A percentile compares a stretch with the other conserved stretches of the same genome.
Conservation (phyloP, 2,888 invertebrate species). For the Dolomedes plantarius region DNA sequence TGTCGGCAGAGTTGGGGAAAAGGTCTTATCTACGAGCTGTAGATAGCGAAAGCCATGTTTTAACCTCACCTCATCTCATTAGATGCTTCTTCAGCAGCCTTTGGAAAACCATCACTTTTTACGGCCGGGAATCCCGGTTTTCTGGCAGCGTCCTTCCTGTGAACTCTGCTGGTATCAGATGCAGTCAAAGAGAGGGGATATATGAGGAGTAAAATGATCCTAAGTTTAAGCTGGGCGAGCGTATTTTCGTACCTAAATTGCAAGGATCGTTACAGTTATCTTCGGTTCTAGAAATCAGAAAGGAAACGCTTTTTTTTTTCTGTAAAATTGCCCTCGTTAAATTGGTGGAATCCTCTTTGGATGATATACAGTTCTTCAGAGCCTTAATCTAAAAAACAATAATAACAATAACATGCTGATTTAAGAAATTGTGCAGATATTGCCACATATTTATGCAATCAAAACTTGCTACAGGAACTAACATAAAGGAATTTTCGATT, state of each 20-base stretch:
- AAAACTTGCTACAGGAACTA: too few species aligned
- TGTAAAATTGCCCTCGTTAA: too few species aligned
- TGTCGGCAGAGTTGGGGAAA: constrained; percentile 6
- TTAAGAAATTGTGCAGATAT: too few species aligned
- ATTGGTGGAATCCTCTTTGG: too few species aligned
- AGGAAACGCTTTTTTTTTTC: neutral
- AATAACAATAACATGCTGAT: too few species aligned
- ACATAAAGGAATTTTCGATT: too few species aligned
- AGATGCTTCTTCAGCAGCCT: constrained; percentile 50
- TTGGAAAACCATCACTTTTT: constrained; percentile 20
- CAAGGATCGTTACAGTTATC: neutral
- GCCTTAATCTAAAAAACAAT: too few species aligned
- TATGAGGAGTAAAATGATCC: neutral
- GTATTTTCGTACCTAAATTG: neutral
- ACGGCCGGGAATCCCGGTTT: neutral
- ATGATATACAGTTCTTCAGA: too few species aligned
- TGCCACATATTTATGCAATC: too few species aligned
- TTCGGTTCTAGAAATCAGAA: neutral
- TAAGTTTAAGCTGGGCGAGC: neutral
- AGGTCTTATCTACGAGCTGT: constrained; percentile 30
- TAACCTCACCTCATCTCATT: constrained; percentile 46
- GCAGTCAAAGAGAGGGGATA: neutral
- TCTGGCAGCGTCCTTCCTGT: neutral
- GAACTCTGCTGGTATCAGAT: neutral
- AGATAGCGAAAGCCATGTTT: constrained; percentile 24